These are phyloP conservation scores for Mormoops blainvillei DNA, from an alignment of 2,113 vertebrate species.

Conservation along the genomic window DNA sequence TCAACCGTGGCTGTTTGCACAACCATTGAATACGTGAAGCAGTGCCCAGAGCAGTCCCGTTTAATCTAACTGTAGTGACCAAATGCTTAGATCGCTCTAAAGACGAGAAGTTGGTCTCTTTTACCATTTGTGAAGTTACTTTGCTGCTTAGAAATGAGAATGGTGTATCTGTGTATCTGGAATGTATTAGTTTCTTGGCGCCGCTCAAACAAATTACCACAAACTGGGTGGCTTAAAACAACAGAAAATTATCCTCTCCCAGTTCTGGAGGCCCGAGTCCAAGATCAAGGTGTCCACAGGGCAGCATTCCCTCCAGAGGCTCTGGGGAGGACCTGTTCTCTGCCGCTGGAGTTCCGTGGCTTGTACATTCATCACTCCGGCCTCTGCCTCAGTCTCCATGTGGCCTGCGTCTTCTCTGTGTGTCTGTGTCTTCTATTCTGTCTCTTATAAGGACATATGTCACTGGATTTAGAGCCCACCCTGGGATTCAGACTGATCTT, in stretches of 20 bases:
- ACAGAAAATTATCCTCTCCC: neutral
- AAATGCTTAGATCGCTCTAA: neutral
- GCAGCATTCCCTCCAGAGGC: rapidly evolving
- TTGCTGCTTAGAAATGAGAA: neutral
- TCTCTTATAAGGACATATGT: neutral
- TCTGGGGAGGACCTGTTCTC: neutral
- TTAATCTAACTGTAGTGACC: neutral
- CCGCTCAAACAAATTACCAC: neutral
- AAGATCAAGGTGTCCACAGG: neutral
- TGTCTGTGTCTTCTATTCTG: neutral
- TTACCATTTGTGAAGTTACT: neutral
- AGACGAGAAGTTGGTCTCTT: neutral
- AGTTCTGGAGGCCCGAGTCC: neutral
- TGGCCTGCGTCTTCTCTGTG: too few species aligned
- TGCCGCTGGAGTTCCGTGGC: rapidly evolving
- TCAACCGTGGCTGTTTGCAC: neutral
- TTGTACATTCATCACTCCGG: neutral
- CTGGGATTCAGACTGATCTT: neutral
- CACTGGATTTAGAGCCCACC: neutral
- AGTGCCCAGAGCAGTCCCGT: neutral
- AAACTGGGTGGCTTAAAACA: neutral
- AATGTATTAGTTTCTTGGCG: neutral
- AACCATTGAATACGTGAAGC: neutral
- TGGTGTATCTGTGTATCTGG: neutral
- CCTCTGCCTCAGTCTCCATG: rapidly evolving